Conservation (phyloP, 2,113 vertebrate species). For the Rousettus leschenaultii region DNA sequence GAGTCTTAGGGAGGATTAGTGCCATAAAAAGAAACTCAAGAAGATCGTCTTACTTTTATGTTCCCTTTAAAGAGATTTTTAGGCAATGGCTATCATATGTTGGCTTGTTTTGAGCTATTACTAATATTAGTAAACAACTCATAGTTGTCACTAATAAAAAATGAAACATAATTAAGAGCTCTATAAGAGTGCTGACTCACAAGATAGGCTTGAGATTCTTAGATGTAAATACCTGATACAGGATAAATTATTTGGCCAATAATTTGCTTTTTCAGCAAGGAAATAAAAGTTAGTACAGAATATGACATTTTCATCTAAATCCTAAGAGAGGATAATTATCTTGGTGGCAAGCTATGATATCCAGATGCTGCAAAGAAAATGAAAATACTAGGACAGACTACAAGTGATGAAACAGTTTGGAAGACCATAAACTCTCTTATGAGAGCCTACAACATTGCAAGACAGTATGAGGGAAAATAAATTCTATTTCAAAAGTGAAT, state of each 20-base stretch:
- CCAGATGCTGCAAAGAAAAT: conserved; percentile 36
- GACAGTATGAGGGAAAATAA: conserved; percentile 6
- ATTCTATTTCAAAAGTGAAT: conserved; percentile 50
- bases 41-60: conserved; percentile 40
- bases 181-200: not conserved
- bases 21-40: conserved; percentile 50
- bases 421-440: conserved; percentile 46
- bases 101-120: conserved; percentile 37
- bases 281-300: conserved; percentile 7
- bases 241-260: conserved; percentile 22
- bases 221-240: not conserved
- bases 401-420: conserved; percentile 21
- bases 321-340: conserved; percentile 39
- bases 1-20: conserved; percentile 53
- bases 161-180: not conserved
- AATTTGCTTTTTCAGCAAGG: not conserved
- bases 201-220: not conserved
- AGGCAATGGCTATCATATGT: conserved; percentile 15
- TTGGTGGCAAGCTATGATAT: conserved; percentile 37
- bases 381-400: conserved; percentile 23
- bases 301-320: conserved; percentile 35
- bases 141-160: conserved; percentile 15
- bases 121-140: not conserved
- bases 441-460: conserved; percentile 33
- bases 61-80: conserved; percentile 41